Evolutionary conservation across 1,140 invertebrate species (phyloP), one percentile per base, ranked within the genome.

Genomic region (Stegodyphus mimosarum): DNA sequence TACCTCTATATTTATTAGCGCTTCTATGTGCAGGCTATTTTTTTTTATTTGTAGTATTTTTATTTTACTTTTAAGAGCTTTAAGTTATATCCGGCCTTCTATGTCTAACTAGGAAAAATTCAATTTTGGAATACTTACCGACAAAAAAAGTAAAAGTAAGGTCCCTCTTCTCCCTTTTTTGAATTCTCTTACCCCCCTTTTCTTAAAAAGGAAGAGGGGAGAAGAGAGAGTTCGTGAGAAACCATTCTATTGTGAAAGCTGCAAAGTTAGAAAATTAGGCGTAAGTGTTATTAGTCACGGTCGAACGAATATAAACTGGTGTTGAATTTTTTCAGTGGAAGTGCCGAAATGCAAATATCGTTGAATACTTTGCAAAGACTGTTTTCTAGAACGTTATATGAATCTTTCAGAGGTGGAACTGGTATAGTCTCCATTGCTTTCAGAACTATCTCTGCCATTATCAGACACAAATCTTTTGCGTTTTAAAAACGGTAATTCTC

Each of bases 1-100:
- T 51, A 15, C 50, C 77, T 79, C 66, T 79, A 70, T 79, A 79
- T 79, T 69, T 79, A 79, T 79, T 79, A 79, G 77, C 77, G 77
- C 51, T 13, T 13, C n/a, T 67, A 49, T 66, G 63, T 76, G 50
- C 48, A 49, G 49, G 0, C 64, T 13, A 13, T 60, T 74, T 53
- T 60, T 55, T 74, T 53, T 60, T 33, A 60, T 60, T 55, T 63
- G 15, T 17, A 51, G n/a, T 52, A 72, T 60, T 74, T 74, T 74
- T 52, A 18, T 74, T 74, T 60, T 53, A 50, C 52, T 55, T 74
- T 55, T 74, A 66, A 63, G 60, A 76, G 49, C 18, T 76, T 76
- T 51, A 53, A 76, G 48, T 17, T 64, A 51, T 64, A 76, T 64
- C 74, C 74, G 48, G 48, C 48, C 74, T 52, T 64, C 55, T 67